Base-by-base conservation (phyloP, 2,113 vertebrate species). In the Protobothrops mucrosquamatus region DNA sequence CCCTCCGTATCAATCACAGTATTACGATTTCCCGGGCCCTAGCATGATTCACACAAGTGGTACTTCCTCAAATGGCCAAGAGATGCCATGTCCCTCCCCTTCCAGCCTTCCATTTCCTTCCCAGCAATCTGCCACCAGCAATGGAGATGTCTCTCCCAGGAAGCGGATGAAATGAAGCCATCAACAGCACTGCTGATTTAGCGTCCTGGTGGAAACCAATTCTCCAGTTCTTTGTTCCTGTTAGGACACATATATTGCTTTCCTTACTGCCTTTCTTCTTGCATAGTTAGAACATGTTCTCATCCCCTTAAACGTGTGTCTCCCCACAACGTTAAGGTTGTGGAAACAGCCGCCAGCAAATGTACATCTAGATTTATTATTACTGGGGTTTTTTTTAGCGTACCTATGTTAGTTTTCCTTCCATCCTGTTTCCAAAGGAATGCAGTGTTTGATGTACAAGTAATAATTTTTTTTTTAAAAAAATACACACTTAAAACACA, bases 161-260 rank as follows among this genome's bases (percentile, higher is more conserved):
- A 93, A 93, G 81, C 92, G 92, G 48, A 93, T 93, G 92, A 93
- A 93, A 93, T 93, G 89, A 92, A 85, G 64, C n/a, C 48, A 23
- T 8, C 48, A 48, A 81, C 52, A 34, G 74, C 46, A 6, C n/a
- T 6, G n/a, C n/a, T 22, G n/a, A 34, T 90, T 26, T 93, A 54
- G 74, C 54, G 23, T 93, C 56, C 34, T 87, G 86, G 81, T 93
- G 81, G 22, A 90, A 90, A 93, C 46, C 88, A 55, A n/a, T 51
- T 51, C 56, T 90, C 81, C 92, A 90, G n/a, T 89, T 54, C 88
- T 86, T 89, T 54, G 74, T 87, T 93, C 89, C 86, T 29, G 15
- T 93, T 90, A 90, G 26, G 46, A 93, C 92, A 93, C 43, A 93
- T 92, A 81, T 90, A 90, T 90, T 93, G n/a, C 55, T 90, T 89